A percentile compares a stretch with the other conserved stretches of the same genome.
Evolutionary conservation across 2,113 vertebrate species (phyloP).

Genomic region (Petromus typicus): DNA sequence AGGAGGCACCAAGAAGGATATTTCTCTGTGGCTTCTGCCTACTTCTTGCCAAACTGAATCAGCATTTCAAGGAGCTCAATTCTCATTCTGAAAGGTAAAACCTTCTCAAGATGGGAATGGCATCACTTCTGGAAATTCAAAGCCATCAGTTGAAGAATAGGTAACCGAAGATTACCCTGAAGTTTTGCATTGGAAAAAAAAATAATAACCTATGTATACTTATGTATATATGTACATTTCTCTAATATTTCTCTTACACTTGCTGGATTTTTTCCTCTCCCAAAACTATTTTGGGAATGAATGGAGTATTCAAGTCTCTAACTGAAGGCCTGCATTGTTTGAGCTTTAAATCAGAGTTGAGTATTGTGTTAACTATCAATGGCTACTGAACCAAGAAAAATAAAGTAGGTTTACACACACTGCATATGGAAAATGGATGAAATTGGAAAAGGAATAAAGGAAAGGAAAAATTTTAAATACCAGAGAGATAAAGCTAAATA

Average conservation of each 20-base stretch:
- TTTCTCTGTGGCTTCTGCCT: conserved; percentile 45
- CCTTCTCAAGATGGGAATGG: conserved; percentile 42
- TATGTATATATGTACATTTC: not conserved
- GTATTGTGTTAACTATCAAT: not conserved
- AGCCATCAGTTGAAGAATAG: not conserved
- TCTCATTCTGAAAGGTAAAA: conserved; percentile 60
- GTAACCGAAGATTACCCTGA: conserved; percentile 16
- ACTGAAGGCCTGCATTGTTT: not conserved
- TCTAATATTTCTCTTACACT: not conserved
- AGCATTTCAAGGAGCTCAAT: conserved; percentile 20
- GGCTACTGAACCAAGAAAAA: not conserved
- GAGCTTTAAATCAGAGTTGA: not conserved
- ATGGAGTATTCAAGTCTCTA: not conserved
- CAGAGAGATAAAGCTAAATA: not conserved
- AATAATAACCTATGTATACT: not conserved
- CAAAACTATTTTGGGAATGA: not conserved
- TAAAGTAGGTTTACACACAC: not conserved
- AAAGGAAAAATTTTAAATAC: not conserved
- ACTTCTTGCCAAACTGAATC: conserved; percentile 25
- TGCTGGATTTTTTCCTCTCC: not conserved
- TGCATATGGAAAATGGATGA: not conserved
- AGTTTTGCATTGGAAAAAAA: not conserved
- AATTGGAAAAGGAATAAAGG: not conserved
- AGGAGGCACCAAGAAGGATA: conserved; percentile 7
- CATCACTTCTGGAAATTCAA: conserved; percentile 54